A percentile compares a stretch with the other conserved stretches of the same genome.
phyloP scores from a whole-genome alignment of 2,113 vertebrate genomes.

The Tilapia sparmanii region DNA sequence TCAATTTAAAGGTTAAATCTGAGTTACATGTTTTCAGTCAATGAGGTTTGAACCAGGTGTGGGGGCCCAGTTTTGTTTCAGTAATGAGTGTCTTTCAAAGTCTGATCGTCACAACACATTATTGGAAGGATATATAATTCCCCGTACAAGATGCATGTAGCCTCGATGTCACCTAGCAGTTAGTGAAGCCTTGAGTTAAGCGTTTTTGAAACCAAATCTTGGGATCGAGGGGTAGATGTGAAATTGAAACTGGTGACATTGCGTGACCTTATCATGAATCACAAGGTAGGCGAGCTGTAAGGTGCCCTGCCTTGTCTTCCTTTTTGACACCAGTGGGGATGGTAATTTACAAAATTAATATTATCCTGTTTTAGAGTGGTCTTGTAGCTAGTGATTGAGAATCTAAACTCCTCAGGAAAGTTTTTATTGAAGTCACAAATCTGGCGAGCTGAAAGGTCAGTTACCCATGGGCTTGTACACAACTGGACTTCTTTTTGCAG shows the following conservation, averaged over 20 bases:
- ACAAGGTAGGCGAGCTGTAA: not conserved
- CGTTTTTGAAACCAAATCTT: not conserved
- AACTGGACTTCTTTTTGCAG: not conserved
- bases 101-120: not conserved
- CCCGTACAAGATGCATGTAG: not conserved
- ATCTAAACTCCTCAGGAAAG: not conserved
- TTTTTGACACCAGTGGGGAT: not conserved
- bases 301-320: not conserved
- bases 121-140: not conserved
- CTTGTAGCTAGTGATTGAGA: not conserved
- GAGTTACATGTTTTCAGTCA: not conserved
- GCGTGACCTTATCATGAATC: not conserved
- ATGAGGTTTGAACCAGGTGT: not conserved
- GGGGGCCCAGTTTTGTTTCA: not conserved
- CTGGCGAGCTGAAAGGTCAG: not conserved
- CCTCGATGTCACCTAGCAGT: not conserved
- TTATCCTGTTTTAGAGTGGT: not conserved
- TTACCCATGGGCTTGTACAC: not conserved
- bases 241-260: not conserved
- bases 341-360: not conserved
- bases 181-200: not conserved
- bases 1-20: not conserved
- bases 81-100: not conserved
- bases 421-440: not conserved
- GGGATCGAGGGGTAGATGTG: not conserved